Evolutionary conservation across 2,888 invertebrate species (phyloP), one percentile per base, ranked within the genome.

Genomic region (Synergus itoensis): DNA sequence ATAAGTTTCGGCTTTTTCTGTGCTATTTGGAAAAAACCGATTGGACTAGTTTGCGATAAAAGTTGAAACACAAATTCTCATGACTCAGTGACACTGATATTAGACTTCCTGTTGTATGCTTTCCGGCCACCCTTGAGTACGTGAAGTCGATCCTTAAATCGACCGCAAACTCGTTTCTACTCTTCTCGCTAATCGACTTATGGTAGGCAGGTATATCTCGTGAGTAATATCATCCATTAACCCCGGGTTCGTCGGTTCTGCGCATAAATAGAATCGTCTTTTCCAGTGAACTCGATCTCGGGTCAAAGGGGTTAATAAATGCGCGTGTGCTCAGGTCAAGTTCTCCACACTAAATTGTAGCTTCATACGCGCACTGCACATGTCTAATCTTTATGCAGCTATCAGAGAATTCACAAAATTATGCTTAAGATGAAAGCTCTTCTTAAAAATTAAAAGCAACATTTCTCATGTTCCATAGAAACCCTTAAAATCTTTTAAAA

Each of bases 221-320:
- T 89, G 89, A 89, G 89, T 89, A 89, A 89, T 89, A 88, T 87
- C 88, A 87, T 85, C 88, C 83, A 89, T 89, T 89, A 89, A 89
- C 89, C 89, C 85, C 77, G 78, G 86, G 87, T 84, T 85, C 84
- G 84, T 84, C 84, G 88, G 81, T 79, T 85, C 85, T 83, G 86
- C 86, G 88, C 89, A 89, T 89, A 89, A 89, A 89, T 89, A 89
- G 89, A 89, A 89, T 89, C 89, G 87, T 89, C 89, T 87, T 87
- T 86, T 83, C 84, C 69, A 79, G 84, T 82, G 86, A 86, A 85
- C 86, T 87, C 85, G 87, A 87, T 89, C 88, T 81, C 80, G 81
- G 84, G 82, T 80, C 84, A 80, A 81, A 84, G 84, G 88, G 87
- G 86, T 86, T 86, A 88, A 87, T 88, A 86, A 89, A 89, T 89